Evolutionary conservation across 2,113 vertebrate genomes (phyloP).

Genomic region (Bungarus multicinctus): DNA sequence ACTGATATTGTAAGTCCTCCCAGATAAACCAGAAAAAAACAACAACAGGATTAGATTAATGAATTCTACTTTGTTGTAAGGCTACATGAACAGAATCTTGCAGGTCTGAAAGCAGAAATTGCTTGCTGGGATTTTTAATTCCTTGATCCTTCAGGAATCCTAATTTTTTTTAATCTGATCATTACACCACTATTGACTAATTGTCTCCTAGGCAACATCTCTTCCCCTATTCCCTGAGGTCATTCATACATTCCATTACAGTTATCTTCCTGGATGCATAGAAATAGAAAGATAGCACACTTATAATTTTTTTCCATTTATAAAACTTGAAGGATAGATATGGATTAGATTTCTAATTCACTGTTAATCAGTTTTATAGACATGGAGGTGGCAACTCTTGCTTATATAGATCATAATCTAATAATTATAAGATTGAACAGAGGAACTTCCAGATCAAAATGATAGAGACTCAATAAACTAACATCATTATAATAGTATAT

Average conservation of each 20-base stretch:
- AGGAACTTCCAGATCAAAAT: background rate
- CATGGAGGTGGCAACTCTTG: background rate
- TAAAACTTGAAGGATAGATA: background rate
- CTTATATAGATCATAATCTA: background rate
- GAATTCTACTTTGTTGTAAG: background rate
- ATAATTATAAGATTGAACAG: background rate
- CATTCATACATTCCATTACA: background rate
- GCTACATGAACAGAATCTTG: background rate
- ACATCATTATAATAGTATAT: background rate
- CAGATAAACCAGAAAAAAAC: background rate
- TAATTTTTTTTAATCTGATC: background rate
- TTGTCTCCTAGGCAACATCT: background rate
- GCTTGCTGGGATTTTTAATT: background rate
- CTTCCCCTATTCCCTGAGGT: background rate
- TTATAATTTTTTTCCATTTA: background rate
- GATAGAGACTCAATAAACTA: background rate
- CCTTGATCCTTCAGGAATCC: background rate
- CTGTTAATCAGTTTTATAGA: background rate
- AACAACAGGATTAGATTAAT: background rate
- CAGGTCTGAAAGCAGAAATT: background rate
- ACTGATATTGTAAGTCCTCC: background rate
- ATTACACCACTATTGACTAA: background rate
- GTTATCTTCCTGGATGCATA: background rate
- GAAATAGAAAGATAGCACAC: background rate
- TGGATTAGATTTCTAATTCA: background rate